Conservation (phyloP, 2,888 invertebrate genomes). For the Odontocolon sp. region DNA sequence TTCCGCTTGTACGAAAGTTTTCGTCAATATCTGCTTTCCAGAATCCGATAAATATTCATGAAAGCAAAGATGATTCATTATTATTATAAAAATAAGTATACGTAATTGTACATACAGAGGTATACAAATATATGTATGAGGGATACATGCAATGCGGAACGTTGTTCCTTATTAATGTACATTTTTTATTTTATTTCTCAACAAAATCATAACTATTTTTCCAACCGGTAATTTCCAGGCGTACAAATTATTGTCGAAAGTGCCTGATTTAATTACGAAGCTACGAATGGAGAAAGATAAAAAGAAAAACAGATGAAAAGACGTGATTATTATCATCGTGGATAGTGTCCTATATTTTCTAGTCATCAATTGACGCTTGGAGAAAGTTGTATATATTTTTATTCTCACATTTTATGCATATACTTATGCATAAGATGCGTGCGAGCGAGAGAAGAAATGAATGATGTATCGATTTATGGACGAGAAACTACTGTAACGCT, state of each 20-base stretch:
- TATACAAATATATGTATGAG: background rate
- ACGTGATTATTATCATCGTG: conserved; percentile 32
- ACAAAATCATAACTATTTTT: conserved; percentile 10
- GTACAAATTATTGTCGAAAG: conserved; percentile 39
- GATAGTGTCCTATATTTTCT: background rate
- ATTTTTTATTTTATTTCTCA: background rate
- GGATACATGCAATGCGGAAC: conserved; percentile 6
- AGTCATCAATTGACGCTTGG: conserved; percentile 15
- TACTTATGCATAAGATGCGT: background rate
- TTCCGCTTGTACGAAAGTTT: conserved; percentile 22
- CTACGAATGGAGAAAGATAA: background rate
- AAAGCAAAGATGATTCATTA: conserved; percentile 30
- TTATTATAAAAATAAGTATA: conserved; percentile 16
- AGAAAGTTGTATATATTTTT: conserved; percentile 41
- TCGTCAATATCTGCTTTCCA: conserved; percentile 9
- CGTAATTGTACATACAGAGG: background rate
- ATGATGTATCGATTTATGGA: background rate
- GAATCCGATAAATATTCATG: conserved; percentile 52
- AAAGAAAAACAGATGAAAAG: background rate
- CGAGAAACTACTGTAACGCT: conserved; percentile 1
- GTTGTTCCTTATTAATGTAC: background rate
- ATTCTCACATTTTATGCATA: conserved; percentile 2
- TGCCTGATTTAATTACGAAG: conserved; percentile 44
- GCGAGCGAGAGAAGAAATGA: background rate
- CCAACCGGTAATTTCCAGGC: conserved; percentile 20